phyloP scores from a whole-genome alignment of 2,888 invertebrate genomes.

The Pheosia gnoma region DNA sequence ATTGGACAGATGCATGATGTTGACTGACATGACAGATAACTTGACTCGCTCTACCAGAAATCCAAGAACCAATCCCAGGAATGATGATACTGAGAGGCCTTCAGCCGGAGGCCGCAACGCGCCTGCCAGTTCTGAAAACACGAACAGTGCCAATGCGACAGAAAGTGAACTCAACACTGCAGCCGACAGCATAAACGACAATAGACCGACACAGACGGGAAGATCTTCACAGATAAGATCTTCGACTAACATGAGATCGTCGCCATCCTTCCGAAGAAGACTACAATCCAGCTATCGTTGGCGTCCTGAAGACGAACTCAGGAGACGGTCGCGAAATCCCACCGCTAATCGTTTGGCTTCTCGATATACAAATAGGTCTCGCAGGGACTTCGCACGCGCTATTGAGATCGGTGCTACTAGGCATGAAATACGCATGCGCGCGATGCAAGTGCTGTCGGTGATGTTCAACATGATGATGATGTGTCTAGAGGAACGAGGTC shows the following conservation, averaged over 20 bases:
- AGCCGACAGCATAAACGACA: conserved; percentile 33
- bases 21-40: conserved; percentile 67
- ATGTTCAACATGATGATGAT: conserved; percentile 83
- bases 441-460: conserved; percentile 78
- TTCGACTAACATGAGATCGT: conserved; percentile 45
- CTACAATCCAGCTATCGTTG: conserved; percentile 58
- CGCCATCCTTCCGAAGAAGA: conserved; percentile 57
- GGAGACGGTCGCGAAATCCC: conserved; percentile 58
- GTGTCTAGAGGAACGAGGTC: conserved; percentile 75
- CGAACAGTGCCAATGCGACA: conserved; percentile 28
- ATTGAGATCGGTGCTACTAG: conserved; percentile 74
- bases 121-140: conserved; percentile 29
- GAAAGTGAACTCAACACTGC: conserved; percentile 41
- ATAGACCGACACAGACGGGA: conserved; percentile 34
- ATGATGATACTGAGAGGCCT: conserved; percentile 44
- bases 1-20: conserved; percentile 73
- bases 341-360: conserved; percentile 53
- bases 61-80: conserved; percentile 48
- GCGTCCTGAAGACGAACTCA: conserved; percentile 66
- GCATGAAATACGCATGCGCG: conserved; percentile 78
- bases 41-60: conserved; percentile 43
- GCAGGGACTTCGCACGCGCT: conserved; percentile 64
- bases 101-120: conserved; percentile 40
- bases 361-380: conserved; percentile 56
- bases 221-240: conserved; percentile 44